phyloP scores from a whole-genome alignment of 2,888 invertebrate species.

The Mythimna ferrago region DNA sequence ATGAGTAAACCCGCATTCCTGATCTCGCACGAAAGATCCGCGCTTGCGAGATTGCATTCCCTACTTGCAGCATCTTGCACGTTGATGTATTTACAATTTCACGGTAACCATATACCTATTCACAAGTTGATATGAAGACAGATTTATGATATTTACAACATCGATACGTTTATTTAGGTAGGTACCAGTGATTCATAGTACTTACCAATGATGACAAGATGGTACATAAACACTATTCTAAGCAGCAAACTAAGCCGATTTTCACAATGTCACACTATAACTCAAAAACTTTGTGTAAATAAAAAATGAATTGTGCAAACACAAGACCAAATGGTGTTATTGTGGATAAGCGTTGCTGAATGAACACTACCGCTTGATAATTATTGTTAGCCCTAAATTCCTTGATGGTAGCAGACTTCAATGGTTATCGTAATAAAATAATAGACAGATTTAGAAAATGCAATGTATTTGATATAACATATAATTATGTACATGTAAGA shows the following conservation, averaged over 20 bases:
- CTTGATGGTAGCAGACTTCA: slow-evolving; percentile 15
- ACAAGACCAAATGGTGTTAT: slow-evolving; percentile 47
- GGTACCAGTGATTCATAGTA: slow-evolving; percentile 29
- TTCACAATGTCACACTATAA: slow-evolving; percentile 41
- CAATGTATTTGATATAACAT: slow-evolving; percentile 68
- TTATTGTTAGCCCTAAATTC: slow-evolving; percentile 31
- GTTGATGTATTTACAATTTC: too few species aligned
- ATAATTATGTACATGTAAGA: slow-evolving; percentile 64
- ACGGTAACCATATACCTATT: too few species aligned
- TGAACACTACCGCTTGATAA: slow-evolving; percentile 27
- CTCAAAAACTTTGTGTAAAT: slow-evolving; percentile 39
- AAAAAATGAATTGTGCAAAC: slow-evolving; percentile 40
- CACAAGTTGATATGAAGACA: neutral
- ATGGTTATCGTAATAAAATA: slow-evolving; percentile 65
- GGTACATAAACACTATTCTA: slow-evolving; percentile 31
- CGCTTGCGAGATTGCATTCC: too few species aligned
- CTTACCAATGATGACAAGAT: slow-evolving; percentile 47
- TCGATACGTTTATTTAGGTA: slow-evolving; percentile 23
- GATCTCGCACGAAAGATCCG: too few species aligned
- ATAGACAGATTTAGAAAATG: slow-evolving; percentile 71
- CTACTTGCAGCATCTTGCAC: too few species aligned
- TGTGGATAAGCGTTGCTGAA: slow-evolving; percentile 39
- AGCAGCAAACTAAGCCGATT: slow-evolving; percentile 37
- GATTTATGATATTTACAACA: slow-evolving; percentile 16
- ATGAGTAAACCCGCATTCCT: too few species aligned